phyloP scores from a whole-genome alignment of 2,888 invertebrate genomes.

The Clitarchus hookeri region DNA sequence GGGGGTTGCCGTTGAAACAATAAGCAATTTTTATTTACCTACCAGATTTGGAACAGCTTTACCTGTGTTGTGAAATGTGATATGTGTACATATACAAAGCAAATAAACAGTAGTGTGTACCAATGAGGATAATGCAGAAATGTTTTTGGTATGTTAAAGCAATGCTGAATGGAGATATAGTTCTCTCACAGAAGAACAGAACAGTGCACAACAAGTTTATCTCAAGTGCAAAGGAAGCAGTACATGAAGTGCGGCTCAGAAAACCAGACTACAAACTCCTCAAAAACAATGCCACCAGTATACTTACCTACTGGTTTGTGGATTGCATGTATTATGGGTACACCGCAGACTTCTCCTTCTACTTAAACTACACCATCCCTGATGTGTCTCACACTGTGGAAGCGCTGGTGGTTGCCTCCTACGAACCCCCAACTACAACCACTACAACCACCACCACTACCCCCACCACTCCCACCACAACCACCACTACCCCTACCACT shows the following conservation, averaged over 20 bases:
- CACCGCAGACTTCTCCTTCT: constrained; percentile 64
- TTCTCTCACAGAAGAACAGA: constrained; percentile 65
- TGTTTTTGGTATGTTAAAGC: neutral
- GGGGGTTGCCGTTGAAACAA: too few species aligned
- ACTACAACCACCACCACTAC: constrained; percentile 59
- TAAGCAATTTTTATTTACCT: too few species aligned
- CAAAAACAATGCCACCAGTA: constrained; percentile 57
- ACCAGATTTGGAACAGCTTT: too few species aligned
- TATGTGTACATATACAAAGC: too few species aligned
- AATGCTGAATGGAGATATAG: constrained; percentile 69
- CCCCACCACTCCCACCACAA: constrained; percentile 56
- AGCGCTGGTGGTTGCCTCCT: constrained; percentile 72
- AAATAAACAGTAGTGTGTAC: too few species aligned
- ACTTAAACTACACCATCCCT: constrained; percentile 66
- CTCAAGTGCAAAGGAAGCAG: constrained; percentile 63
- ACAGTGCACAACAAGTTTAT: constrained; percentile 64
- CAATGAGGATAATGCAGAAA: too few species aligned
- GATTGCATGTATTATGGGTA: constrained; percentile 73
- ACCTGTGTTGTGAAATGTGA: too few species aligned
- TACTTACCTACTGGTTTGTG: constrained; percentile 77
- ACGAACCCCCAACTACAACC: constrained; percentile 57
- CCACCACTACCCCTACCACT: constrained; percentile 53
- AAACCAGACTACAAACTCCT: constrained; percentile 67
- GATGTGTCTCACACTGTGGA: constrained; percentile 67
- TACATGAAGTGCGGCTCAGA: constrained; percentile 63